Conservation (phyloP, 2,797 vertebrate genomes). For the Sebastes cheni region DNA sequence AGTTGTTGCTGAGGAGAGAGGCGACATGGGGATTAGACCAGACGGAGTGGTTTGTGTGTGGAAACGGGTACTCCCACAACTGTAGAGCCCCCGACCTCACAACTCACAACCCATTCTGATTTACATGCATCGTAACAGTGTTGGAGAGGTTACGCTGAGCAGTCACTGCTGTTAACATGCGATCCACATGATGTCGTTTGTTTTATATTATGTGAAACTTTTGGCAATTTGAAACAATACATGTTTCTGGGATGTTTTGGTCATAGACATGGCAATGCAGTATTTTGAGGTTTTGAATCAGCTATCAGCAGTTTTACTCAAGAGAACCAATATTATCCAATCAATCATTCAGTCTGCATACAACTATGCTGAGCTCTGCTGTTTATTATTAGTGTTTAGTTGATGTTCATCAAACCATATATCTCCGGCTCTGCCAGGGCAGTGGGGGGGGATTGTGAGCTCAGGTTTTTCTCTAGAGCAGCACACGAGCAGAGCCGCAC, state of each 20-base stretch:
- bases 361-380: neutral
- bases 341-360: neutral
- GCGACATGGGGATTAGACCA: constrained; percentile 71
- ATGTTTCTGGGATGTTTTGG: neutral
- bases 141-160: constrained; percentile 5
- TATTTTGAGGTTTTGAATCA: neutral
- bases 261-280: neutral
- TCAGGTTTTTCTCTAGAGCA: neutral
- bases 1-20: constrained; percentile 67
- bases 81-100: constrained; percentile 21
- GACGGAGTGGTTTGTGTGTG: constrained; percentile 64
- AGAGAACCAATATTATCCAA: neutral
- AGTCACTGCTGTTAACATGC: neutral
- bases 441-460: neutral
- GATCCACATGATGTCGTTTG: neutral
- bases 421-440: too few relatives aligned
- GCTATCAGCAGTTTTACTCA: neutral
- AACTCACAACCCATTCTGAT: constrained; percentile 33
- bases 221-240: neutral
- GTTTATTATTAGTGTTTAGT: too few relatives aligned
- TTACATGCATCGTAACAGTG: constrained; percentile 26
- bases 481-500: neutral
- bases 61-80: constrained; percentile 65
- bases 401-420: too few relatives aligned
- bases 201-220: neutral